These are phyloP conservation scores for Zenarchopterus dispar DNA, from an alignment of 2,797 vertebrate species.

Conservation along the genomic window DNA sequence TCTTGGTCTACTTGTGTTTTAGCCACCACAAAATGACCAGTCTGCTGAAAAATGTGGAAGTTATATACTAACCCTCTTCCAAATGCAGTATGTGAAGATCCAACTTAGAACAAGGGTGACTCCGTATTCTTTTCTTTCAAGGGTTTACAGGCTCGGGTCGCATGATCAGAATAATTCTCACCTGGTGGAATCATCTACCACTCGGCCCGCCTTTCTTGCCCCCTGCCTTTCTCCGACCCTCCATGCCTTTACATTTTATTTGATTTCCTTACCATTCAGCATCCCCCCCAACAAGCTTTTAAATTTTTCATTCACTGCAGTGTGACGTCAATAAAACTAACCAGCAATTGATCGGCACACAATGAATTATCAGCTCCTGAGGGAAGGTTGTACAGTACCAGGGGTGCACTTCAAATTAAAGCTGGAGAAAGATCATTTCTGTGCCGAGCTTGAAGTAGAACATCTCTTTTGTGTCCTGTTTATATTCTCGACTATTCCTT, in stretches of 20 bases:
- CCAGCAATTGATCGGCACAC: constrained; percentile 2
- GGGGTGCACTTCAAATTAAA: neutral
- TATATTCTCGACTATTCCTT: constrained; percentile 16
- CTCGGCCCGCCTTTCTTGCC: neutral
- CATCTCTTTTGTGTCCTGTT: neutral
- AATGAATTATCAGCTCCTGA: neutral
- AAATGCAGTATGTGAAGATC: too few relatives aligned
- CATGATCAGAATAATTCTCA: too few relatives aligned
- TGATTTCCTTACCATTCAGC: constrained; percentile 13
- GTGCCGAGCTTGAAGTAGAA: too few relatives aligned
- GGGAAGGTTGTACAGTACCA: neutral
- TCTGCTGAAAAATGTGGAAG: too few relatives aligned
- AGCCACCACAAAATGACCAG: neutral
- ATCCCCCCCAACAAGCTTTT: constrained; percentile 4
- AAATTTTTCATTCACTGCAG: constrained; percentile 14
- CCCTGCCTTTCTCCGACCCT: too few relatives aligned
- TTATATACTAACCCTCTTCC: too few relatives aligned
- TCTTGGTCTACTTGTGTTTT: constrained; percentile 6
- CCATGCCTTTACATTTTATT: neutral
- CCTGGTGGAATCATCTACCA: neutral
- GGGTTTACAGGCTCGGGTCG: too few relatives aligned
- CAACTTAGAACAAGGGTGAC: too few relatives aligned
- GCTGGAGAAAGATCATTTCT: neutral
- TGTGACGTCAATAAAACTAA: constrained; percentile 15
- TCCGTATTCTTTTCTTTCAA: too few relatives aligned